These are phyloP conservation scores for Drosophila melanocephala DNA, from an alignment of 2,888 invertebrate species.

Conservation along the genomic window DNA sequence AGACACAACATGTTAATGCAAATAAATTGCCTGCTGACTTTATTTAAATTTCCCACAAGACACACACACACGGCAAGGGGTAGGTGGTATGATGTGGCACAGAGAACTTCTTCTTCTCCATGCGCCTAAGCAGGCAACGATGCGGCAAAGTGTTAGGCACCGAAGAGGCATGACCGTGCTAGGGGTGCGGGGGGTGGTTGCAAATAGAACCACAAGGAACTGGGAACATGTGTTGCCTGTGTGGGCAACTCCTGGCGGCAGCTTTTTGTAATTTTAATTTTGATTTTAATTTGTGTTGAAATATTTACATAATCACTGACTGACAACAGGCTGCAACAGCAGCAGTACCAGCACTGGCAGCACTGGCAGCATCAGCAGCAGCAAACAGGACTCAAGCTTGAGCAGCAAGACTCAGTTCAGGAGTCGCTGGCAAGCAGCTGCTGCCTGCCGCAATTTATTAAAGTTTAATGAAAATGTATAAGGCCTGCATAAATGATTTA, in stretches of 20 bases:
- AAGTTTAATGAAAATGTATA: conserved; percentile 82
- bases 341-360: not conserved
- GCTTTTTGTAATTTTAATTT: conserved; percentile 83
- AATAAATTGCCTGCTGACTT: conserved; percentile 81
- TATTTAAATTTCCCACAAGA: conserved; percentile 81
- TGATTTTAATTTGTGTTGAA: conserved; percentile 84
- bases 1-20: conserved; percentile 76
- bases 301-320: conserved; percentile 84
- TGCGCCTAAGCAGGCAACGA: conserved; percentile 58
- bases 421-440: conserved; percentile 42
- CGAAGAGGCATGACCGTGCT: not conserved
- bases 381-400: conserved; percentile 35
- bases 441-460: conserved; percentile 63
- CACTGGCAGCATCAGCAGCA: not conserved
- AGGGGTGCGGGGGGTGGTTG: not conserved
- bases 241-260: conserved; percentile 51
- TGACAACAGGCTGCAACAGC: conserved; percentile 68
- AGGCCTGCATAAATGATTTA: conserved; percentile 81
- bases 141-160: conserved; percentile 65
- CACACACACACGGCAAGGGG: conserved; percentile 45
- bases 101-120: conserved; percentile 20
- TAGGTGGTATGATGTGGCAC: not conserved
- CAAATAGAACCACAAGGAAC: conserved; percentile 45
- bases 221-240: conserved; percentile 65
- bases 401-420: conserved; percentile 15